These are phyloP conservation scores for Hirtodrosophila trivittata DNA, from an alignment of 2,888 invertebrate species.

Conservation along the genomic window DNA sequence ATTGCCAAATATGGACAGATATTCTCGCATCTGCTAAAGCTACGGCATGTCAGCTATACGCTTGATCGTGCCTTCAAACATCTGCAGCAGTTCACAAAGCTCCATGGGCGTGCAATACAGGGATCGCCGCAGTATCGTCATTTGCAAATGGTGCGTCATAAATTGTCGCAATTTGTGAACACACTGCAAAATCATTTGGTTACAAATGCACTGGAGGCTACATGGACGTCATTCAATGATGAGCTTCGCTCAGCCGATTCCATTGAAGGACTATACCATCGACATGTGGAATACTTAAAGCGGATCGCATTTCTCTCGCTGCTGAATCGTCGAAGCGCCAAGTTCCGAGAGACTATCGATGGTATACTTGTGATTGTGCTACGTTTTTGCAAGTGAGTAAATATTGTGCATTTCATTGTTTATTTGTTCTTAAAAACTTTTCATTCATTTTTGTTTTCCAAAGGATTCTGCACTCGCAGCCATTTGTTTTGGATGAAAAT, in stretches of 20 bases:
- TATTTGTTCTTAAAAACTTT: neutral
- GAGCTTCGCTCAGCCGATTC: slow-evolving; percentile 87
- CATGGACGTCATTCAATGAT: slow-evolving; percentile 90
- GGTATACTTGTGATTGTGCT: slow-evolving; percentile 90
- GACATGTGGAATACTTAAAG: slow-evolving; percentile 90
- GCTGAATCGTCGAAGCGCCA: slow-evolving; percentile 88
- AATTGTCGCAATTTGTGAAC: slow-evolving; percentile 90
- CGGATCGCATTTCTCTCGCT: slow-evolving; percentile 90
- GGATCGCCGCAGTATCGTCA: slow-evolving; percentile 88
- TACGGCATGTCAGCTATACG: slow-evolving; percentile 90
- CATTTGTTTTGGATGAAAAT: slow-evolving; percentile 69
- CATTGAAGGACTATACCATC: slow-evolving; percentile 89
- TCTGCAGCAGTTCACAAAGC: slow-evolving; percentile 86
- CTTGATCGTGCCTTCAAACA: slow-evolving; percentile 89
- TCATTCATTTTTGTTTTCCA: neutral
- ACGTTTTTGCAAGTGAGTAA: slow-evolving; percentile 84
- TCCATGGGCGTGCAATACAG: slow-evolving; percentile 85
- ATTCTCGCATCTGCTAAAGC: slow-evolving; percentile 90
- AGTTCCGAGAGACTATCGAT: slow-evolving; percentile 88
- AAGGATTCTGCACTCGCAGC: slow-evolving; percentile 80
- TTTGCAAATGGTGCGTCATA: slow-evolving; percentile 89
- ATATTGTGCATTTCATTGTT: neutral
- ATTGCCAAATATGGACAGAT: slow-evolving; percentile 89
- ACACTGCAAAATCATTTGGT: slow-evolving; percentile 91
- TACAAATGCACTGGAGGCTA: slow-evolving; percentile 89